Base-by-base conservation (phyloP, 2,888 invertebrate species). In the Esperia sulphurella region DNA sequence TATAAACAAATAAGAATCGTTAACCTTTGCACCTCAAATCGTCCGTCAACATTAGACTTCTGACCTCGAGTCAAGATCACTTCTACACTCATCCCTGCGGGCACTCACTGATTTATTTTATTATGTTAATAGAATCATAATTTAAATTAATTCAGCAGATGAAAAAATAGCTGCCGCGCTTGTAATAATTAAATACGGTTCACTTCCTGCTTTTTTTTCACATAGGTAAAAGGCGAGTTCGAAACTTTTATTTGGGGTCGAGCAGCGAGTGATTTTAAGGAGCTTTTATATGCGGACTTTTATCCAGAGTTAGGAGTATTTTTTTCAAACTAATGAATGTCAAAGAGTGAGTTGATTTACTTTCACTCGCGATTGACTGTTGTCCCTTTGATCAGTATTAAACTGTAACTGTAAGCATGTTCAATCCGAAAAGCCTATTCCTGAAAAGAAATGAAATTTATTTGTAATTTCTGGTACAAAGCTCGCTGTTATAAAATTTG, bases 241-340 rank as follows among this genome's bases (percentile, higher is more conserved):
- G 56, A 71, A 82, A 79, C 72, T 79, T 83, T 79, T 79, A 76
- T 81, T 75, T 72, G 62, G 72, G 72, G 64, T 74, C 75, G 76
- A 77, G 69, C 56, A 73, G 62, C 74, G 75, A 79, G 76, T 77
- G 77, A 81, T 81, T 86, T 82, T 85, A 85, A 85, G 80, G 79
- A 86, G 82, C 71, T 75, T 81, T 82, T 78, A 78, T 83, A 76
- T 68, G 66, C 67, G 51, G 62, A 65, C 59, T 75, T 79, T 75
- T 72, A 69, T 69, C 67, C 58, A 51, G 52, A 66, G 68, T 64
- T 62, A 61, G 54, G 60, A 63, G 65, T 65, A 61, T 68, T 71
- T 71, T 79, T 79, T 35, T 79, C 70, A 76, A 81, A 81, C 78
- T 81, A 82, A 83, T 83, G 79, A 84, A 82, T 79, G 79, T 77